Percentiles rank a stretch among this genome's conserved stretches.
Conservation (phyloP, 2,797 vertebrate species). For the Catharus ustulatus region DNA sequence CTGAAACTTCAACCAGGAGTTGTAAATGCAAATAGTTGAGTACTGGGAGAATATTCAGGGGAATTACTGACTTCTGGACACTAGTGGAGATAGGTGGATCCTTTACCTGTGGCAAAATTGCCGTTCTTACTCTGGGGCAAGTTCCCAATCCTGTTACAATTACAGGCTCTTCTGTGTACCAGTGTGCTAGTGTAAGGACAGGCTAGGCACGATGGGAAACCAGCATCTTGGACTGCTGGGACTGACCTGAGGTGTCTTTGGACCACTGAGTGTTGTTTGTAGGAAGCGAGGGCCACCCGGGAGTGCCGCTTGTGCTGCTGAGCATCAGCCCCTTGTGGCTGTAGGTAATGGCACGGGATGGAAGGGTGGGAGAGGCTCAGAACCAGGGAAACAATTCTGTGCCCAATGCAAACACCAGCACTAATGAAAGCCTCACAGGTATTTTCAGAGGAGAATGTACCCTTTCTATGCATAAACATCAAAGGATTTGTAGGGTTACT, state of each 20-base stretch:
- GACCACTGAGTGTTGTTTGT: not conserved
- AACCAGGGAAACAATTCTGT: not conserved
- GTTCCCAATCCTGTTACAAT: not conserved
- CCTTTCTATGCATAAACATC: conserved; percentile 30
- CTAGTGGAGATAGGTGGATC: not conserved
- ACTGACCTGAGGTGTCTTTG: not conserved
- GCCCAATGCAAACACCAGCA: not conserved
- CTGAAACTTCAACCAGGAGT: not conserved
- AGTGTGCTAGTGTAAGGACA: not conserved
- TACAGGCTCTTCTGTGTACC: not conserved
- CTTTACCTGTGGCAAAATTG: not conserved
- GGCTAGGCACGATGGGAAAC: not conserved
- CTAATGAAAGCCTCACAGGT: conserved; percentile 30
- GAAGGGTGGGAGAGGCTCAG: not conserved
- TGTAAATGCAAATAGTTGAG: not conserved
- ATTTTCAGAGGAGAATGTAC: conserved; percentile 29
- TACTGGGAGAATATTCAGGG: not conserved
- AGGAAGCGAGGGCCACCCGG: fast-evolving
- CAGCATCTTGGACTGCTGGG: not conserved
- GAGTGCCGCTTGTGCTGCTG: fast-evolving
- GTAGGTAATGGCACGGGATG: fast-evolving
- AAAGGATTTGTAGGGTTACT: conserved; percentile 29
- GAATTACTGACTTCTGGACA: not conserved
- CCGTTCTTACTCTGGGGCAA: not conserved
- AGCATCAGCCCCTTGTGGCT: not conserved